Conservation (phyloP, 2,888 invertebrate genomes). For the Drosophila mettleri region DNA sequence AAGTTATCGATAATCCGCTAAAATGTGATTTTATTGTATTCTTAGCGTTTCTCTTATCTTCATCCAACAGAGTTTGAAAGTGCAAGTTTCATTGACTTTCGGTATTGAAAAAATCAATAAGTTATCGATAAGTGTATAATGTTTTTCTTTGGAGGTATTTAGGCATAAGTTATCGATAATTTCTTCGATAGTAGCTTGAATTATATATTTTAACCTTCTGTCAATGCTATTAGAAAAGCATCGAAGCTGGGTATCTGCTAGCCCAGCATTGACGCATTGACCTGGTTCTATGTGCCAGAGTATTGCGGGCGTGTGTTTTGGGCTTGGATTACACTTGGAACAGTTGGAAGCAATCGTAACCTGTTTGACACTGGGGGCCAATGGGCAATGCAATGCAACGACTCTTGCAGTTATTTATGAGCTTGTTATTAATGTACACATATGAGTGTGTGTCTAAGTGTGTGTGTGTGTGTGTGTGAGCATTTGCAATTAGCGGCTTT, state of each 20-base stretch:
- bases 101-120: too few relatives aligned
- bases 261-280: not conserved
- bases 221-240: not conserved
- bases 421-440: constrained; percentile 42
- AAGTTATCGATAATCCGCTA: not conserved
- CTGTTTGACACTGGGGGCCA: constrained; percentile 15
- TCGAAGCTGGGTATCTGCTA: constrained; percentile 6
- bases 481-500: constrained; percentile 72
- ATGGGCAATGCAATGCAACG: constrained; percentile 23
- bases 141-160: too few relatives aligned
- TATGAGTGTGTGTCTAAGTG: not conserved
- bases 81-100: too few relatives aligned
- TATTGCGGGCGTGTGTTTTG: constrained; percentile 36
- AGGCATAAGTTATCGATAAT: not conserved
- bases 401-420: constrained; percentile 61
- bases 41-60: too few relatives aligned
- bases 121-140: too few relatives aligned
- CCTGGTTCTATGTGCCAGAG: not conserved
- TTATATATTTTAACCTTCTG: too few relatives aligned
- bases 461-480: constrained; percentile 14
- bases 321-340: constrained; percentile 19
- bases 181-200: not conserved
- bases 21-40: too few relatives aligned
- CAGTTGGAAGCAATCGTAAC: constrained; percentile 20
- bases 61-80: too few relatives aligned